phyloP scores from a whole-genome alignment of 2,113 vertebrate genomes.

The Muntiacus muntjak region DNA sequence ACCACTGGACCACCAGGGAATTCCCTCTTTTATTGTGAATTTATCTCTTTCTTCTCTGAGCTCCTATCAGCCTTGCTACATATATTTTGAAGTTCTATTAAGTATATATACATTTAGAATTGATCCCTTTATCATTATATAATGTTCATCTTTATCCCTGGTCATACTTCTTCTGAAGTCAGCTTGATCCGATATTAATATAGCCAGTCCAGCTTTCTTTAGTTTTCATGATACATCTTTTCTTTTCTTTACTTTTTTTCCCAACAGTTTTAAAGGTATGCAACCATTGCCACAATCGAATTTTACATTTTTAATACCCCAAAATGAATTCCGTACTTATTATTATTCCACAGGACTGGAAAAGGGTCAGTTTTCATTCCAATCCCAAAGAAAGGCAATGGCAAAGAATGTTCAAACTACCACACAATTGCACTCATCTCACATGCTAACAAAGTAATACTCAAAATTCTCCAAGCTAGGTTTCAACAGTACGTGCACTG shows the following conservation, averaged over 20 bases:
- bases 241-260: not conserved
- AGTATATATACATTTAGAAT: not conserved
- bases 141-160: not conserved
- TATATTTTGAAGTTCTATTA: not conserved
- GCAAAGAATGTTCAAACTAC: not conserved
- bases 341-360: not conserved
- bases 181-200: not conserved
- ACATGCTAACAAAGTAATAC: not conserved
- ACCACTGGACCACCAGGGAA: not conserved
- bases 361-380: not conserved
- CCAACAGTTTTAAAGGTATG: not conserved
- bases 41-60: not conserved
- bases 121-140: not conserved
- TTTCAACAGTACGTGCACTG: not conserved
- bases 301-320: not conserved
- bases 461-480: not conserved
- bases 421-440: not conserved
- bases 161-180: not conserved
- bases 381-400: not conserved
- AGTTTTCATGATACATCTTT: not conserved
- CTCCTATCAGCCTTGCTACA: not conserved
- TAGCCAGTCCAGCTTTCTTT: not conserved
- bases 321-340: not conserved
- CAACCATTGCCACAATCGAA: not conserved
- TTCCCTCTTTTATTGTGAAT: not conserved